Evolutionary conservation across 2,888 invertebrate species (phyloP).

Genomic region (Chironomus riparius): DNA sequence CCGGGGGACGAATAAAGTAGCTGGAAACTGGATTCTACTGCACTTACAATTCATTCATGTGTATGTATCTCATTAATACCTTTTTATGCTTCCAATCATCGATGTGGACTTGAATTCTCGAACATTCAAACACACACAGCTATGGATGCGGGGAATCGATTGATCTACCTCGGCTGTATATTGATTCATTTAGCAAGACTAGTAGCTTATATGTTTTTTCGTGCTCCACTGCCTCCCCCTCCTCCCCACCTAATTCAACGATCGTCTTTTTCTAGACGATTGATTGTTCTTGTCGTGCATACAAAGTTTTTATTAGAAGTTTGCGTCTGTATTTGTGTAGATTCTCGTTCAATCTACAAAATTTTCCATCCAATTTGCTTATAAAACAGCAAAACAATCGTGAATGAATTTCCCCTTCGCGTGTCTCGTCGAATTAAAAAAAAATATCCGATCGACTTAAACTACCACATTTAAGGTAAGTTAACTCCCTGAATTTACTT

Average conservation of each 20-base stretch:
- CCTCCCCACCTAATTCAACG: too few species aligned
- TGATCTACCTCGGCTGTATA: not conserved
- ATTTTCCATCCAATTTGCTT: not conserved
- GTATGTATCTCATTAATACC: slow-evolving; percentile 14
- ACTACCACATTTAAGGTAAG: not conserved
- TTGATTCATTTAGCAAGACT: slow-evolving; percentile 12
- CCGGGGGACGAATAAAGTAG: slow-evolving; percentile 10
- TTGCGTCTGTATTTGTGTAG: not conserved
- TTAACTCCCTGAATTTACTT: slow-evolving; percentile 20
- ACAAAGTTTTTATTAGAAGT: not conserved
- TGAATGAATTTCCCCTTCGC: slow-evolving; percentile 22
- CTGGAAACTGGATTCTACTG: slow-evolving; percentile 21
- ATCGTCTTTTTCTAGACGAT: too few species aligned
- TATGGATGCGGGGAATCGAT: not conserved
- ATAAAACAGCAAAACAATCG: not conserved
- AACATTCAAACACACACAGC: not conserved
- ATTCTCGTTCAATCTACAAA: not conserved
- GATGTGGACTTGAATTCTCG: not conserved
- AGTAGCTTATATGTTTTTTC: slow-evolving; percentile 6
- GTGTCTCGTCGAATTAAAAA: slow-evolving; percentile 15
- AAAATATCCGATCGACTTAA: slow-evolving; percentile 3
- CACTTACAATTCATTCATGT: not conserved
- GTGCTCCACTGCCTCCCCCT: slow-evolving; percentile 6
- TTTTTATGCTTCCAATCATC: not conserved
- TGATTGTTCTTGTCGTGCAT: too few species aligned